Base-by-base conservation (phyloP, 2,797 vertebrate genomes). In the Astyanax mexicanus region DNA sequence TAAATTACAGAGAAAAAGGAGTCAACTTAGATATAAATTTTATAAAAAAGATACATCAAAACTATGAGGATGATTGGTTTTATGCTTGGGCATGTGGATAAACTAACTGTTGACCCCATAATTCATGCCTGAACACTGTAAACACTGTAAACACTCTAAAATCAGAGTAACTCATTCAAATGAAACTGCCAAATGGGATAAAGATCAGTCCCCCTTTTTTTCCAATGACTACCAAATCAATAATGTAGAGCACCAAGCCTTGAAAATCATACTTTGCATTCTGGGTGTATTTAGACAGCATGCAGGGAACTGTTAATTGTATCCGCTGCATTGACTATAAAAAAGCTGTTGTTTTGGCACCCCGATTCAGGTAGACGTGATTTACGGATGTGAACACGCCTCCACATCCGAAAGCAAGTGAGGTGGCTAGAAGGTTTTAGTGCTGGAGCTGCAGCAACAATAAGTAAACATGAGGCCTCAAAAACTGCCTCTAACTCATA, bases 181-280 rank as follows among this genome's bases (percentile, higher is more conserved):
- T 37, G 32, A 60, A 35, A 37, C 17, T 1, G 4, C 29, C 35
- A 29, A 60, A 19, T 17, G 23, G 40, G 23, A 62, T 17, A 15
- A 27, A 17, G 40, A 38, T 44, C 40, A 65, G 27, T 65, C 54
- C 17, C 52, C 37, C 29, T 45, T 47, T 55, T 44, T 54, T 47
- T 79, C 23, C 4, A 66, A 37, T 57, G 21, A 40, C 37, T 25
- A 17, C 13, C 42, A 79, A 47, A 70, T 77, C 58, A 76, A 65
- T 75, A 60, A 9, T 51, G 62, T 37, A 44, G n/a, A 29, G 38
- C 38, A 21, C 38, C 74, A 25, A 61, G 47, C 35, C 44, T 21
- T 40, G 19, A 54, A 66, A 71, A 23, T 25, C 37, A 40, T 51
- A 29, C 27, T 44, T 38, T 51, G 45, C 21, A 21, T 57, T 58